Evolutionary conservation across 2,113 vertebrate species (phyloP), one percentile per base, ranked within the genome.

Genomic region (Bujurquina vittata): DNA sequence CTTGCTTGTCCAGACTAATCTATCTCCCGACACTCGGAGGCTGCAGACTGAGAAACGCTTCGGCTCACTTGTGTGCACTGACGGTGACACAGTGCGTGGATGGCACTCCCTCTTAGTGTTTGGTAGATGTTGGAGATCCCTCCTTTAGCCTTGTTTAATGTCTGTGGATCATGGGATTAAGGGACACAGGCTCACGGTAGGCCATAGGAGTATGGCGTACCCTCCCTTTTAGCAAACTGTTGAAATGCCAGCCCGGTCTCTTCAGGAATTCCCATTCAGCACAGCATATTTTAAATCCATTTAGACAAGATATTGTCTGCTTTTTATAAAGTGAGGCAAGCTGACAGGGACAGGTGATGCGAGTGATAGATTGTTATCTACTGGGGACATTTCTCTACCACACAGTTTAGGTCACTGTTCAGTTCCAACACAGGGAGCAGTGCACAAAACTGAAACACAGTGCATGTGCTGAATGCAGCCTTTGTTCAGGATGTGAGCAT

Each of bases 161-260:
- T 79, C 73, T 49, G 49, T 69, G 86, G 90, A 91, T 93, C 92
- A 87, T 80, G 35, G 84, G 89, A 90, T 92, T 91, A 92, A 84
- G 84, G 54, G 46, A 65, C 87, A 87, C 74, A 46, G 55, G 80
- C 86, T 81, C 73, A 57, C 55, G n/a, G 75, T 57, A 62, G 59
- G 78, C 83, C 55, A 4, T 22, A 73, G 40, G 37, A 88, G 69
- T 26, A 37, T 8, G 43, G 35, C 56, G 37, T 7, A 7, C 72
- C 37, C 86, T 90, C 67, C 77, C 84, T 59, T 79, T 75, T 61
- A 74, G 80, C 54, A 84, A 90, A 87, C 78, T 81, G 80, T 76
- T 84, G 72, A 89, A 84, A 87, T 84, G 52, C 49, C 67, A 63
- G 72, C 40, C 12, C 18, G 18, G 59, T 40, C 69, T 74, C 10